Percentiles rank a stretch among this genome's conserved stretches.
These are phyloP conservation scores for Dermochelys coriacea DNA, from an alignment of 2,797 vertebrate genomes.

Conservation along the genomic window DNA sequence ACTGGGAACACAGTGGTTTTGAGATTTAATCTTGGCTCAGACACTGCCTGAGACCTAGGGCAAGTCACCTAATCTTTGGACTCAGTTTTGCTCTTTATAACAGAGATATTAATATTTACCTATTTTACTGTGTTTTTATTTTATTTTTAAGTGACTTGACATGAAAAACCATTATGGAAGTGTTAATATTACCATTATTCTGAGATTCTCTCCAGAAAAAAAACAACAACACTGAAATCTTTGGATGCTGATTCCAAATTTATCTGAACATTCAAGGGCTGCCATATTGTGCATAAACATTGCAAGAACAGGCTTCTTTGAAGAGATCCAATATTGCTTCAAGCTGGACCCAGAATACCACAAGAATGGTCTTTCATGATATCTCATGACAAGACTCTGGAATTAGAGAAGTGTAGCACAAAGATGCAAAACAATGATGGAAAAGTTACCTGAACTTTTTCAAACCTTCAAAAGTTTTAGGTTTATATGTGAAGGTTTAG, in stretches of 20 bases:
- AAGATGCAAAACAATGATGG: not conserved
- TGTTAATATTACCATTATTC: not conserved
- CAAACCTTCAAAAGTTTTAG: not conserved
- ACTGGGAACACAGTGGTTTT: not conserved
- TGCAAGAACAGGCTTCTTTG: not conserved
- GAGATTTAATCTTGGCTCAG: not conserved
- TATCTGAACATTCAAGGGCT: not conserved
- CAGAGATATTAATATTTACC: not conserved
- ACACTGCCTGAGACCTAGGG: not conserved
- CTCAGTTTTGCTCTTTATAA: not conserved
- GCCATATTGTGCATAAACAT: not conserved
- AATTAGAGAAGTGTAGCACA: not conserved
- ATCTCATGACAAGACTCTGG: fast-evolving
- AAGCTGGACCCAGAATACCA: not conserved
- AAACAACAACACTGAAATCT: not conserved
- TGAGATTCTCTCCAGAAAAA: not conserved
- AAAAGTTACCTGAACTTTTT: not conserved
- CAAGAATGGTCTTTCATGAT: not conserved
- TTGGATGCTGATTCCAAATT: not conserved
- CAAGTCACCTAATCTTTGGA: not conserved
- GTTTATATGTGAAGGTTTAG: not conserved
- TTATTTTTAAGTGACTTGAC: not conserved
- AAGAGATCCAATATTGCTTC: not conserved
- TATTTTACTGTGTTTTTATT: not conserved
- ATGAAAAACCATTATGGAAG: not conserved